These are phyloP conservation scores for Cuculus canorus DNA, from an alignment of 2,797 vertebrate genomes.

Conservation along the genomic window DNA sequence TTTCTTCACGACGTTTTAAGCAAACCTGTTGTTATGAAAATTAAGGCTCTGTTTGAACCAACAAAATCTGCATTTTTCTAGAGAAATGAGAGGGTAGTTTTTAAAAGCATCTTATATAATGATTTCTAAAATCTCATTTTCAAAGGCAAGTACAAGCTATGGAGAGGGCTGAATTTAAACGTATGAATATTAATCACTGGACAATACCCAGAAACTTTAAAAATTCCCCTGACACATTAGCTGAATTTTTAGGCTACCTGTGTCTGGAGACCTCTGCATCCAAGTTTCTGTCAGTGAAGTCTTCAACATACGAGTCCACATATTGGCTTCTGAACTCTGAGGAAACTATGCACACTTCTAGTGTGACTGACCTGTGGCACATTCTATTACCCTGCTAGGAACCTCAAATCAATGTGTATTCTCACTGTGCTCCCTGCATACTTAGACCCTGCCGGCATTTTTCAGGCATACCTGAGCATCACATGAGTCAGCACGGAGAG, in stretches of 20 bases:
- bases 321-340: not conserved
- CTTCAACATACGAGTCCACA: not conserved
- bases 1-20: not conserved
- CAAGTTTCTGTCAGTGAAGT: not conserved
- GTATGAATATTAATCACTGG: not conserved
- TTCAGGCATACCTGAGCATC: not conserved
- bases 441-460: accelerated
- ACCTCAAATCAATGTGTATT: not conserved
- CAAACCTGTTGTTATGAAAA: not conserved
- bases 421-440: not conserved
- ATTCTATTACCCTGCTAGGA: not conserved
- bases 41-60: not conserved
- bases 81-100: not conserved
- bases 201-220: not conserved
- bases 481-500: not conserved
- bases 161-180: not conserved
- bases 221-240: not conserved
- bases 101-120: not conserved
- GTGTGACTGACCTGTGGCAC: not conserved
- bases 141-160: not conserved
- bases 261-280: not conserved
- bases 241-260: not conserved
- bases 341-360: not conserved
- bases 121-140: not conserved
- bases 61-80: not conserved